These are phyloP conservation scores for Drosophila greeni DNA, from an alignment of 2,888 invertebrate genomes.

Conservation along the genomic window DNA sequence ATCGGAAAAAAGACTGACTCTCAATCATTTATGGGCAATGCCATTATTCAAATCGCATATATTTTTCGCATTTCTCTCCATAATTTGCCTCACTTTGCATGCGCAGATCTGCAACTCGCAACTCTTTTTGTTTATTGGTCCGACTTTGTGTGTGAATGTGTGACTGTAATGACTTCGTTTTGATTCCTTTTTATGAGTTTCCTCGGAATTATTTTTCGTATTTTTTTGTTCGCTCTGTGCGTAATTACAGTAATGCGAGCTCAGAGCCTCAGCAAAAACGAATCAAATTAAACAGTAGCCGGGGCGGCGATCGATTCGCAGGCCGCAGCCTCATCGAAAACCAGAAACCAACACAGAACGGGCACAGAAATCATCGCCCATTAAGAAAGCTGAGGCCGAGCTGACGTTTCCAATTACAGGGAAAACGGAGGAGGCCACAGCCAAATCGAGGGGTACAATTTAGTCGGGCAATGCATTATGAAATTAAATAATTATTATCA, in stretches of 20 bases:
- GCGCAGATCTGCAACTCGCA: conserved; percentile 13
- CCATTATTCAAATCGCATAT: conserved; percentile 63
- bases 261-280: conserved; percentile 45
- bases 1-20: conserved; percentile 3
- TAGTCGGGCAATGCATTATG: conserved; percentile 47
- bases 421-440: conserved; percentile 19
- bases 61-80: conserved; percentile 39
- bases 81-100: conserved; percentile 50
- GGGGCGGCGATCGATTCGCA: conserved; percentile 46
- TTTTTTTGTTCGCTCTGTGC: conserved; percentile 46
- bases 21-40: conserved; percentile 28
- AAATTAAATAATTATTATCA: conserved; percentile 72
- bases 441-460: conserved; percentile 24
- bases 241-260: conserved; percentile 76
- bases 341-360: conserved; percentile 3
- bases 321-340: not conserved
- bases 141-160: conserved; percentile 51
- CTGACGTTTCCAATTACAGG: conserved; percentile 43
- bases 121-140: not conserved
- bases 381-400: conserved; percentile 52
- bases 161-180: conserved; percentile 68
- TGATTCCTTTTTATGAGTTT: conserved; percentile 66
- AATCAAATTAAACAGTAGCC: conserved; percentile 58
- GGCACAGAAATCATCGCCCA: conserved; percentile 52
- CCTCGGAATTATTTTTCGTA: conserved; percentile 62